Conservation (phyloP, 2,888 invertebrate genomes). For the Brachyopa scutellaris region DNA sequence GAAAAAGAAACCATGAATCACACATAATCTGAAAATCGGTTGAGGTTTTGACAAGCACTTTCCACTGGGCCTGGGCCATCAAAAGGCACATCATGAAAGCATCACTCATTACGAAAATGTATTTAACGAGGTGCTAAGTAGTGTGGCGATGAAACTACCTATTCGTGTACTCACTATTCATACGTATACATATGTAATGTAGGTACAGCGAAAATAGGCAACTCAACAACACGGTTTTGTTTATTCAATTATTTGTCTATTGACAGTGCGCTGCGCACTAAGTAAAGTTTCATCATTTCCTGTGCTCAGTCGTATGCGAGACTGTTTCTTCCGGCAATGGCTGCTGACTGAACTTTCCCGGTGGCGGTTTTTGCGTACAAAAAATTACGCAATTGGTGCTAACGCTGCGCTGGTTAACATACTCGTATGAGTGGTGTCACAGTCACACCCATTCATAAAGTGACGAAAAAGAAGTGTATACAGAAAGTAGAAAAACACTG, state of each 20-base stretch:
- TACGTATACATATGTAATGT: neutral
- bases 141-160: constrained; percentile 10
- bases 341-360: neutral
- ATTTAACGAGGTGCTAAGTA: constrained; percentile 33
- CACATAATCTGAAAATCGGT: constrained; percentile 29
- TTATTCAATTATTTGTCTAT: constrained; percentile 15
- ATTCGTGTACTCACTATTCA: too few species aligned
- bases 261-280: neutral
- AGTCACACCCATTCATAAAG: constrained; percentile 13
- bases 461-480: neutral
- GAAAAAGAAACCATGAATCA: constrained; percentile 31
- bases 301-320: constrained; percentile 14
- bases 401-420: constrained; percentile 2
- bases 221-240: constrained; percentile 12
- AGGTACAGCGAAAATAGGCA: constrained; percentile 2
- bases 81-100: constrained; percentile 6
- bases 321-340: constrained; percentile 39
- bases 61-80: neutral
- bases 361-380: constrained; percentile 26
- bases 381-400: constrained; percentile 44
- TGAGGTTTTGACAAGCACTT: neutral
- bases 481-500: neutral
- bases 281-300: constrained; percentile 38
- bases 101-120: constrained; percentile 35
- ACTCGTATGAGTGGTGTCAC: too few species aligned